These are phyloP conservation scores for Ageneiosus marmoratus DNA, from an alignment of 2,113 vertebrate species.

Conservation along the genomic window DNA sequence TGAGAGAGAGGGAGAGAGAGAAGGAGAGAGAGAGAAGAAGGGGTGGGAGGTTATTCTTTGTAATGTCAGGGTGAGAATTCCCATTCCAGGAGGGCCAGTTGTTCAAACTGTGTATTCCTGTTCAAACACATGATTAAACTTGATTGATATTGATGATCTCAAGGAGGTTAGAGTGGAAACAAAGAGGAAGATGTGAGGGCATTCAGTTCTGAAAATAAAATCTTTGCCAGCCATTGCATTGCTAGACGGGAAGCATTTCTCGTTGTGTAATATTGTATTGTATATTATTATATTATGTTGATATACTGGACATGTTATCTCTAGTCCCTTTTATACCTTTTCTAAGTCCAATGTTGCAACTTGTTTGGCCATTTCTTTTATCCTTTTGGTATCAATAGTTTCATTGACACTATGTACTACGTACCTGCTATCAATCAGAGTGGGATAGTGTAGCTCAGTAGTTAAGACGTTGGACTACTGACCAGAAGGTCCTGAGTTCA, in stretches of 20 bases:
- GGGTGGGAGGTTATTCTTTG: slow-evolving; percentile 24
- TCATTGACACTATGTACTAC: too few relatives aligned
- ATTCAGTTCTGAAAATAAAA: background rate
- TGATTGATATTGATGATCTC: slow-evolving; percentile 3
- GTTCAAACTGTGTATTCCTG: slow-evolving; percentile 18
- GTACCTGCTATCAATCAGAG: too few relatives aligned
- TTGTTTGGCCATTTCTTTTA: background rate
- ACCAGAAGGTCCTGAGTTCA: too few relatives aligned
- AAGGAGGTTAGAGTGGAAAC: background rate
- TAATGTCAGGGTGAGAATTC: background rate
- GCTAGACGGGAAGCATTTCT: background rate
- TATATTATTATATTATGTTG: background rate
- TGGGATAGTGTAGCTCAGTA: too few relatives aligned
- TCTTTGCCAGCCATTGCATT: background rate
- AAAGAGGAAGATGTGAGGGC: slow-evolving; percentile 11
- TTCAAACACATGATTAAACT: slow-evolving; percentile 3
- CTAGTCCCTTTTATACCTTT: background rate
- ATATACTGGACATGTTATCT: background rate
- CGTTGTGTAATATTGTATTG: background rate
- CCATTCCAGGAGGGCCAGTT: slow-evolving; percentile 2
- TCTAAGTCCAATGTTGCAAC: background rate
- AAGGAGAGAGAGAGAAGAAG: slow-evolving; percentile 17
- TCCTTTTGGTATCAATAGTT: background rate
- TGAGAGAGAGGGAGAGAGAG: slow-evolving; percentile 14
- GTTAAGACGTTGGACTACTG: too few relatives aligned